These are phyloP conservation scores for Tor tambroides DNA, from an alignment of 2,113 vertebrate species.

Conservation along the genomic window DNA sequence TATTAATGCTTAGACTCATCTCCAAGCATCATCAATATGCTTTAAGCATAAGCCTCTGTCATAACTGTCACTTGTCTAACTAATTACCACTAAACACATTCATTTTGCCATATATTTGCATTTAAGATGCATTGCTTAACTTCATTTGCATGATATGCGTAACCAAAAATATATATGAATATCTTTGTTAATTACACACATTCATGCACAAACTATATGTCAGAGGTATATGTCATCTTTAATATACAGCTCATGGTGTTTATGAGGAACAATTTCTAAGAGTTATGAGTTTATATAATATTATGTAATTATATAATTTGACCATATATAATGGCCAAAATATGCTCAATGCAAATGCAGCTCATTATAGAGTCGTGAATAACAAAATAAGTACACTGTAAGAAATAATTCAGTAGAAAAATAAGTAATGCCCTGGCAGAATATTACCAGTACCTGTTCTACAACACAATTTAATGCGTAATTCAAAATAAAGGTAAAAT, in stretches of 20 bases:
- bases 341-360: no score
- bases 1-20: neutral
- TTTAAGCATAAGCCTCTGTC: slow-evolving; percentile 2
- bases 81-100: slow-evolving; percentile 4
- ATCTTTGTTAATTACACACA: neutral
- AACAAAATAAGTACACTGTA: no score
- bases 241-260: neutral
- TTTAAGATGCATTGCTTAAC: neutral
- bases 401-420: no score
- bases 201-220: neutral
- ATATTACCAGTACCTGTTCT: no score
- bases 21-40: neutral
- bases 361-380: no score
- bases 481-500: no score
- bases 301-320: no score
- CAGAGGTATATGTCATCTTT: neutral
- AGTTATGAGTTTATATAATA: no score
- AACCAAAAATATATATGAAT: neutral
- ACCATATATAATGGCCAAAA: no score
- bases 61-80: neutral
- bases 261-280: neutral
- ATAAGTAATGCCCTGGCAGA: no score
- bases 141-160: slow-evolving; percentile 15
- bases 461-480: no score
- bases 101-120: neutral